phyloP scores from a whole-genome alignment of 1,140 invertebrate species.

The Drosophila quadrilineata region DNA sequence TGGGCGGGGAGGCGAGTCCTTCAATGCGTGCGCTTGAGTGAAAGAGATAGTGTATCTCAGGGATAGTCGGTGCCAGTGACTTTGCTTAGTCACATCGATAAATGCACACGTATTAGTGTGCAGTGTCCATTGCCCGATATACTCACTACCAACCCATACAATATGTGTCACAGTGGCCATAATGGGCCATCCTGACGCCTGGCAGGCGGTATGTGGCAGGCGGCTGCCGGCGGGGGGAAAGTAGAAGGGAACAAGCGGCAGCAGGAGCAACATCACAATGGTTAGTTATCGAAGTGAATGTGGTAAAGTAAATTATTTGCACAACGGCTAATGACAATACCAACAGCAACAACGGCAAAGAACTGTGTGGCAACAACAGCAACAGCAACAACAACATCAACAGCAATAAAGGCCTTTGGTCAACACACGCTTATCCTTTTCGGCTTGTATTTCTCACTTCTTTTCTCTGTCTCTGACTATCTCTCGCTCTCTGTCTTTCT shows the following conservation, averaged over 20 bases:
- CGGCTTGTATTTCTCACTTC: too few relatives aligned
- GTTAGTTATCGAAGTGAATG: slow-evolving; percentile 75
- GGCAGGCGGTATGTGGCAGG: too few relatives aligned
- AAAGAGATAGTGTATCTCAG: not conserved
- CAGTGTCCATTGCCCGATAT: slow-evolving; percentile 7
- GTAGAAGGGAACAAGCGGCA: too few relatives aligned
- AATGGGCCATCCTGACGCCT: slow-evolving; percentile 59
- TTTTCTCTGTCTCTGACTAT: too few relatives aligned
- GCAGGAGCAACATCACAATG: slow-evolving; percentile 63
- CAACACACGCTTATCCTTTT: slow-evolving; percentile 8
- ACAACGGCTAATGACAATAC: slow-evolving; percentile 72
- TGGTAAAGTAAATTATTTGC: slow-evolving; percentile 75
- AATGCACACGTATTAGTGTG: slow-evolving; percentile 3
- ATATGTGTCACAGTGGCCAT: slow-evolving; percentile 42
- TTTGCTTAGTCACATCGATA: slow-evolving; percentile 16
- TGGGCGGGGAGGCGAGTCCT: not conserved
- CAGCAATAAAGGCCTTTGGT: slow-evolving; percentile 15
- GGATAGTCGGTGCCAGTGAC: not conserved
- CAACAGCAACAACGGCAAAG: slow-evolving; percentile 35
- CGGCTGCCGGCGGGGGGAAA: too few relatives aligned
- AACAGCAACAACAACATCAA: not conserved
- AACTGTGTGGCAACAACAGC: slow-evolving; percentile 34
- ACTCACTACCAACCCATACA: not conserved
- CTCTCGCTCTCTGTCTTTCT: too few relatives aligned
- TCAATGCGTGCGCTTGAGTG: too few relatives aligned